Percentiles rank a stretch among this genome's conserved stretches.
Evolutionary conservation across 2,797 vertebrate genomes (phyloP).

Genomic region (Sciurus carolinensis): DNA sequence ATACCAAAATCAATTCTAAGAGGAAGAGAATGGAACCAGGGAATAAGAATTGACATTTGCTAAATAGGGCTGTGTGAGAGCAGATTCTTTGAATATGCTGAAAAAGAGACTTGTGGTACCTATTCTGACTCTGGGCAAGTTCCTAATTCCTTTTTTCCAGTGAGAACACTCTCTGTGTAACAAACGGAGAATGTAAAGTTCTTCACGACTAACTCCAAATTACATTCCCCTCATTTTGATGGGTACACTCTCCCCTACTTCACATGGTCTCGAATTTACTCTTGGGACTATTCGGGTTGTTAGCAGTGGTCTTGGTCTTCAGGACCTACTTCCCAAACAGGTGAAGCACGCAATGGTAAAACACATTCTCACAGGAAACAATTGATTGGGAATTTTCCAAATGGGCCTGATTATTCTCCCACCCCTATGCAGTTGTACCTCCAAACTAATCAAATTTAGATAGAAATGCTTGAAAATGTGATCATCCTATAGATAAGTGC

Average conservation of each 20-base stretch:
- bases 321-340: not conserved
- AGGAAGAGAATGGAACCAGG: slow-evolving; percentile 75
- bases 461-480: not conserved
- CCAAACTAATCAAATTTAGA: slow-evolving; percentile 29
- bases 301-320: not conserved
- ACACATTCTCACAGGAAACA: slow-evolving; percentile 33
- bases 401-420: not conserved
- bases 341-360: slow-evolving; percentile 3
- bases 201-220: not conserved
- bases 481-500: not conserved
- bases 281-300: not conserved
- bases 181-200: slow-evolving; percentile 13
- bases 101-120: slow-evolving; percentile 63
- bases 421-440: not conserved
- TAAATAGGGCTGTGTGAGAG: not conserved
- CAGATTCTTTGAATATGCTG: slow-evolving; percentile 24
- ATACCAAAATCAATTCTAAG: slow-evolving; percentile 77
- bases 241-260: not conserved
- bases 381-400: slow-evolving; percentile 52
- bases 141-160: slow-evolving; percentile 54
- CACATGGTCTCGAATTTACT: not conserved
- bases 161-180: not conserved
- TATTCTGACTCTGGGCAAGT: slow-evolving; percentile 60
- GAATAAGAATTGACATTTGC: slow-evolving; percentile 58
- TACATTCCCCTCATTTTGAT: not conserved